These are phyloP conservation scores for Leptura quadrifasciata DNA, from an alignment of 2,888 invertebrate species.

Conservation along the genomic window DNA sequence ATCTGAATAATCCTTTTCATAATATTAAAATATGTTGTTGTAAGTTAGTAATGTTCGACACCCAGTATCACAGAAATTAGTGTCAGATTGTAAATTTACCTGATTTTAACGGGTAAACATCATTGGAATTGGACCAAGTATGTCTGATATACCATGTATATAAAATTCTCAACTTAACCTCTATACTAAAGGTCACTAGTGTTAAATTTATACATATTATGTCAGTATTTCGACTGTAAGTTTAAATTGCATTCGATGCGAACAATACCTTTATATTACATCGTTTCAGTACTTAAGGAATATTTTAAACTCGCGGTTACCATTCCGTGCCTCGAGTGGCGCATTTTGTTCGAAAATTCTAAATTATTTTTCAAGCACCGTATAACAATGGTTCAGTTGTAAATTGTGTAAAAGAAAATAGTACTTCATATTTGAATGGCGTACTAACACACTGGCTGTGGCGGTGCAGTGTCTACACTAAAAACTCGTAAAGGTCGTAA, in stretches of 20 bases:
- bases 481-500: not conserved
- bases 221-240: conserved; percentile 33
- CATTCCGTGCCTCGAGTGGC: not conserved
- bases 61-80: no score
- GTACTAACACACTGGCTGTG: not conserved
- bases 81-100: no score
- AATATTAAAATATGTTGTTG: no score
- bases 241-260: conserved; percentile 39
- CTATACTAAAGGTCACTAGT: no score
- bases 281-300: not conserved
- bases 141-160: no score
- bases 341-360: conserved; percentile 5
- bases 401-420: not conserved
- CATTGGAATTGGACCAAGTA: no score
- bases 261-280: conserved; percentile 31
- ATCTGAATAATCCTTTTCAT: no score
- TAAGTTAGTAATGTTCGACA: no score
- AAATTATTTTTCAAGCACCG: not conserved
- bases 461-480: not conserved
- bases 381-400: not conserved
- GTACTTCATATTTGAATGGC: not conserved
- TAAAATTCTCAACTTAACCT: no score
- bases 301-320: conserved; percentile 10
- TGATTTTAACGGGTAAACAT: no score
- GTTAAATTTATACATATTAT: conserved; percentile 24